Evolutionary conservation across 2,888 invertebrate genomes (phyloP).

Genomic region (Embidobia sp.): DNA sequence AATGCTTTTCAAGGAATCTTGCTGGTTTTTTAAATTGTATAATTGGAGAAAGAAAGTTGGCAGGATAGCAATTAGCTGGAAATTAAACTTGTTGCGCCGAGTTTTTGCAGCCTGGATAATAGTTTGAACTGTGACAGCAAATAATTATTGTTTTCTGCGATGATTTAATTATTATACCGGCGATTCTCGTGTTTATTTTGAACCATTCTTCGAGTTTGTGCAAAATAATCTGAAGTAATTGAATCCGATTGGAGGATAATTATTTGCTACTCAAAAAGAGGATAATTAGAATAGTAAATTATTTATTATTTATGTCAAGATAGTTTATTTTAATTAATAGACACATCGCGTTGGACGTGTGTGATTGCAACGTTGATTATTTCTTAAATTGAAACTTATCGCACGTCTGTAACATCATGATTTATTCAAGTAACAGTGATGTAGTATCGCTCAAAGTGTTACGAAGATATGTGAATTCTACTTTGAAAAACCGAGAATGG

Average conservation of each 20-base stretch:
- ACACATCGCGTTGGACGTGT: not conserved
- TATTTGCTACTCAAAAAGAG: no score
- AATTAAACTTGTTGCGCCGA: slow-evolving; percentile 25
- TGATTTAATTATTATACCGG: slow-evolving; percentile 8
- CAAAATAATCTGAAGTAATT: no score
- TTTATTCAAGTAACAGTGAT: slow-evolving; percentile 51
- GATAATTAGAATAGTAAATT: not conserved
- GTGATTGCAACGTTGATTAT: slow-evolving; percentile 16
- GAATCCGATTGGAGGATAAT: no score
- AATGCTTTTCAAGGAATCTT: slow-evolving; percentile 1
- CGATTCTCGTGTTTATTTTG: no score
- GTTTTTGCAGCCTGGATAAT: slow-evolving; percentile 17
- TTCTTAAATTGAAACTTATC: slow-evolving; percentile 56
- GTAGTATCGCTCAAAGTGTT: slow-evolving; percentile 52
- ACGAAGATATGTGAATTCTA: slow-evolving; percentile 53
- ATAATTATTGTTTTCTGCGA: slow-evolving; percentile 4
- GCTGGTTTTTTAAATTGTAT: slow-evolving; percentile 10
- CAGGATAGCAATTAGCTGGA: slow-evolving; percentile 16
- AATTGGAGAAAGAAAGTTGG: slow-evolving; percentile 23
- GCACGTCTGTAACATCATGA: slow-evolving; percentile 40
- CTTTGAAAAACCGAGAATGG: slow-evolving; percentile 60
- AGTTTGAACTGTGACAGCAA: slow-evolving; percentile 11
- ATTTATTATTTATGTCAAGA: slow-evolving; percentile 11
- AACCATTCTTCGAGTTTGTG: no score
- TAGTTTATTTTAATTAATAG: slow-evolving; percentile 6